Evolutionary conservation across 53 echinoderm and acorn worm species (phyloP), one percentile per base, ranked within the genome.

Genomic region (Holothuria scabra): DNA sequence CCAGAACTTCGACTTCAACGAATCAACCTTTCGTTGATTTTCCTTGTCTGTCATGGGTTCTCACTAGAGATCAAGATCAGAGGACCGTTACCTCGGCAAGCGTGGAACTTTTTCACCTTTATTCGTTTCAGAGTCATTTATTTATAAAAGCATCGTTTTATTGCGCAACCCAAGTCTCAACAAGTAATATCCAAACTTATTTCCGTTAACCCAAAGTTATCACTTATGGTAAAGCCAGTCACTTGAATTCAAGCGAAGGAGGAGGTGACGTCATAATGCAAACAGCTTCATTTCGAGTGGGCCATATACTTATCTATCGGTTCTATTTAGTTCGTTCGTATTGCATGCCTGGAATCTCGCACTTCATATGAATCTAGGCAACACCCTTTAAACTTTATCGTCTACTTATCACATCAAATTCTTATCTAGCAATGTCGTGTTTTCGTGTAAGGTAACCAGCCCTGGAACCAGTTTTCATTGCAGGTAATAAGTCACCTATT

Each of bases 401-500:
- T 26, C 46, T 71, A 46, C 21, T 48, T 41, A 38, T 71, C 71
- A 22, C 41, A 6, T 71, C 22, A 26, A 52, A 44, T 71, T 44
- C 71, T 71, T 71, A 71, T 71, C 71, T 23, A 6, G 16, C 46
- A 24, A 71, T 71, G 71, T 25, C 71, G 49, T 44, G 41, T 23
- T 44, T 41, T 38, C n/a, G 26, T 46, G 44, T 20, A 21, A 23
- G 41, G 71, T 31, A 10, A 21, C 41, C n/a, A 71, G 46, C 71
- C 71, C 71, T 22, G 71, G 71, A 71, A 71, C 71, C 71, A 14
- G 46, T 26, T 71, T 71, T 71, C 71, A 71, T 71, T 71, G 46
- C 71, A 46, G 71, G 41, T 71, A 71, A 71, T 71, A 71, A 71
- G 71, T 71, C 71, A 71, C 71, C 48, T 41, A 71, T 71, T 71